These are phyloP conservation scores for Pyrochroa serraticornis DNA, from an alignment of 2,888 invertebrate genomes.

Conservation along the genomic window DNA sequence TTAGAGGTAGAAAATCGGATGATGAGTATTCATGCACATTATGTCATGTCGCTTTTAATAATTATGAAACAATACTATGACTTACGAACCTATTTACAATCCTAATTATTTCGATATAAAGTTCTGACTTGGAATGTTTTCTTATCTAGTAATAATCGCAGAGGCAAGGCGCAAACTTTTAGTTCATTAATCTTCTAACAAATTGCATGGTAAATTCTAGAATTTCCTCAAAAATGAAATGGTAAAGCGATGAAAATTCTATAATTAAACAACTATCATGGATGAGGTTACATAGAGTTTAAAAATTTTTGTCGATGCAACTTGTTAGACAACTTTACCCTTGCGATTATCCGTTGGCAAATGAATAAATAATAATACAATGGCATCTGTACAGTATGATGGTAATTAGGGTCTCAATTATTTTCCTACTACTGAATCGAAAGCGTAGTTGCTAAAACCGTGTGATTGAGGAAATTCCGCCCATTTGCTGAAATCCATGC, in stretches of 20 bases:
- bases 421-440: conserved; percentile 37
- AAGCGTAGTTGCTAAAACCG: conserved; percentile 18
- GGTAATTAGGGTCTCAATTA: conserved; percentile 4
- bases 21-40: conserved; percentile 2
- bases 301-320: background rate
- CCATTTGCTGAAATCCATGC: conserved; percentile 90
- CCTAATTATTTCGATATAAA: conserved; percentile 7
- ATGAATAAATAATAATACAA: conserved; percentile 33
- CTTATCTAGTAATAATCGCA: conserved; percentile 13
- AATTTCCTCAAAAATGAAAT: background rate
- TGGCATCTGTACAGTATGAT: conserved; percentile 36
- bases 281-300: too few species aligned
- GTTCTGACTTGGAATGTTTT: conserved; percentile 6
- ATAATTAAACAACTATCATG: too few species aligned
- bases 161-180: background rate
- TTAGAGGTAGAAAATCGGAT: conserved; percentile 8
- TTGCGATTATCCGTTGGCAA: conserved; percentile 12
- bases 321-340: conserved; percentile 1
- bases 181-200: conserved; percentile 2
- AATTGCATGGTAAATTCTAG: background rate
- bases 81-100: conserved; percentile 14
- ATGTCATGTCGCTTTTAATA: background rate
- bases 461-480: conserved; percentile 64
- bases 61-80: conserved; percentile 5
- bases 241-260: too few species aligned